phyloP scores from a whole-genome alignment of 1,140 invertebrate species.

The Augochlora pura region DNA sequence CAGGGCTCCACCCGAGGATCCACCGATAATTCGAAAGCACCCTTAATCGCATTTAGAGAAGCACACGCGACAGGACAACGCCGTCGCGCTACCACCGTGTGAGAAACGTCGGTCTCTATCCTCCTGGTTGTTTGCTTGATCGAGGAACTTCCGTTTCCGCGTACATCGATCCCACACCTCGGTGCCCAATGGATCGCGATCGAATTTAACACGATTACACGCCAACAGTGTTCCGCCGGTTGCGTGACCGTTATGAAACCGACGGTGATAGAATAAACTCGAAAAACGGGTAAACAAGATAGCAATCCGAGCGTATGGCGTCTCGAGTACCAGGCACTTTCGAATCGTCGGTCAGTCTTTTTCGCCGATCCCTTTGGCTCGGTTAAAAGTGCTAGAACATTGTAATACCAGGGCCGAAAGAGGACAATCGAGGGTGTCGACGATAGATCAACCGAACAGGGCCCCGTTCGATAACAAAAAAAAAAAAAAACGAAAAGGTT shows the following conservation, averaged over 20 bases:
- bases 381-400: too few relatives aligned
- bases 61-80: neutral
- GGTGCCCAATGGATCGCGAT: neutral
- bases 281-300: neutral
- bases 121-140: neutral
- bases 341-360: constrained; percentile 12
- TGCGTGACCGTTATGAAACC: neutral
- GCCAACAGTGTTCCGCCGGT: neutral
- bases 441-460: too few relatives aligned
- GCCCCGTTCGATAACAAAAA: too few relatives aligned
- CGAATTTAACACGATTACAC: neutral
- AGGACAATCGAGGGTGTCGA: too few relatives aligned
- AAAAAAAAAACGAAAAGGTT: too few relatives aligned
- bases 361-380: neutral
- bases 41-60: neutral
- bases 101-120: neutral
- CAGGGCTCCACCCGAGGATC: too few relatives aligned
- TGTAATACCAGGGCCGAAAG: too few relatives aligned
- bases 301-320: neutral
- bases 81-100: neutral
- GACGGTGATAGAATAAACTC: neutral
- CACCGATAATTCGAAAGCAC: too few relatives aligned
- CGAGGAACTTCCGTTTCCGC: neutral
- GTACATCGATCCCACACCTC: neutral
- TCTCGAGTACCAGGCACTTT: constrained; percentile 26